These are phyloP conservation scores for Scolanthus callimorphus DNA, from an alignment of 92 coral and sea anemone genomes.

Conservation along the genomic window DNA sequence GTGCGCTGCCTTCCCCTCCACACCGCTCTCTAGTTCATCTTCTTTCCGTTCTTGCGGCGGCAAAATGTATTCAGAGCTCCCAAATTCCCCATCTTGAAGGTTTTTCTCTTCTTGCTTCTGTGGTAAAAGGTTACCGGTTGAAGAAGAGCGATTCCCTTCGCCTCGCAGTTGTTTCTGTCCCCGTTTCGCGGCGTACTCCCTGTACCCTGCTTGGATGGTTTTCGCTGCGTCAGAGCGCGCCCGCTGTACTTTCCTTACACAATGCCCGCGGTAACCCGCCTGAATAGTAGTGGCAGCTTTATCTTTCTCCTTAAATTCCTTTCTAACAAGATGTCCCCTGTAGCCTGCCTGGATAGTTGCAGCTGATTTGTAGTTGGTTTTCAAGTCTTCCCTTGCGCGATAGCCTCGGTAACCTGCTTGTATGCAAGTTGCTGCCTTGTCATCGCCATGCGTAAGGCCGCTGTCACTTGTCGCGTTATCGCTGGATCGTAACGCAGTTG, in stretches of 20 bases:
- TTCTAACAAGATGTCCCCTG: slow-evolving; percentile 57
- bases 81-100: not conserved
- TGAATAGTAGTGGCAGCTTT: slow-evolving; percentile 71
- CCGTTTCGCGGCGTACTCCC: slow-evolving; percentile 25
- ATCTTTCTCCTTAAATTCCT: slow-evolving; percentile 5
- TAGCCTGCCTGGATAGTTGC: slow-evolving; percentile 56
- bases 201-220: slow-evolving; percentile 55
- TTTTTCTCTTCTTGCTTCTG: not conserved
- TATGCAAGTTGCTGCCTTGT: slow-evolving; percentile 56
- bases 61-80: too few species aligned
- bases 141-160: not conserved
- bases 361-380: slow-evolving; percentile 48
- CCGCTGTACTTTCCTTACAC: slow-evolving; percentile 32
- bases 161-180: not conserved
- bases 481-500: too few species aligned
- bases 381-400: slow-evolving; percentile 14
- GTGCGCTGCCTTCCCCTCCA: slow-evolving; percentile 18
- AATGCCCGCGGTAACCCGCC: slow-evolving; percentile 73
- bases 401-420: slow-evolving; percentile 75
- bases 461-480: not conserved
- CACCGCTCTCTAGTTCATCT: slow-evolving; percentile 3
- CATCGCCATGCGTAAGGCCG: not conserved
- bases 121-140: not conserved
- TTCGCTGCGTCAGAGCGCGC: slow-evolving; percentile 50
- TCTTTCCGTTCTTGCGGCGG: not conserved